These are phyloP conservation scores for Novumbra hubbsi DNA, from an alignment of 2,797 vertebrate species.

Conservation along the genomic window DNA sequence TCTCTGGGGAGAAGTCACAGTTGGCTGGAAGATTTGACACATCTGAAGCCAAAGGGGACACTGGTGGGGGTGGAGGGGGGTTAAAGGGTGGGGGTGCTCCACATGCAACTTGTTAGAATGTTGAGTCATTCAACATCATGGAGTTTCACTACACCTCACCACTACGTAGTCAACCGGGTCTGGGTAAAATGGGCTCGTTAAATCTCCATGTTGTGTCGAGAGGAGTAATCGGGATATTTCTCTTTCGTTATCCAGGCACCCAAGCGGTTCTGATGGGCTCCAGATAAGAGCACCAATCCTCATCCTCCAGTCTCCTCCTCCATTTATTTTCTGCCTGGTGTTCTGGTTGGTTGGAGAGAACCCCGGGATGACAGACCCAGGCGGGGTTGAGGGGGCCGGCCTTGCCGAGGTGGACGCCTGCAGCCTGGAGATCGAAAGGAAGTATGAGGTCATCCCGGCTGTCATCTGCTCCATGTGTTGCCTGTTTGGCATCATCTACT, in stretches of 20 bases:
- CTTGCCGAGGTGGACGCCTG: conserved; percentile 67
- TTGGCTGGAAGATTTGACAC: conserved; percentile 48
- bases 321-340: conserved; percentile 3
- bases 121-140: not conserved
- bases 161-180: not conserved
- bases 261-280: conserved; percentile 59
- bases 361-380: conserved; percentile 68
- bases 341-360: conserved; percentile 13
- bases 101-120: not conserved
- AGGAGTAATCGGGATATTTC: not conserved
- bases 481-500: conserved; percentile 88
- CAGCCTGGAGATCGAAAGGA: conserved; percentile 73
- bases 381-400: conserved; percentile 48
- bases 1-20: conserved; percentile 44
- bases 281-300: conserved; percentile 50
- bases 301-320: conserved; percentile 17
- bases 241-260: conserved; percentile 43
- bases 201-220: not conserved
- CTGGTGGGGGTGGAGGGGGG: conserved; percentile 6
- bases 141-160: not conserved
- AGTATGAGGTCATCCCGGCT: conserved; percentile 78
- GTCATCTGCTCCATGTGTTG: conserved; percentile 86
- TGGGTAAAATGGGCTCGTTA: not conserved
- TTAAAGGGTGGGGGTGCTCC: not conserved
- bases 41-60: conserved; percentile 9